Evolutionary conservation across 2,888 invertebrate species (phyloP), one percentile per base, ranked within the genome.

Genomic region (Diploptera punctata): DNA sequence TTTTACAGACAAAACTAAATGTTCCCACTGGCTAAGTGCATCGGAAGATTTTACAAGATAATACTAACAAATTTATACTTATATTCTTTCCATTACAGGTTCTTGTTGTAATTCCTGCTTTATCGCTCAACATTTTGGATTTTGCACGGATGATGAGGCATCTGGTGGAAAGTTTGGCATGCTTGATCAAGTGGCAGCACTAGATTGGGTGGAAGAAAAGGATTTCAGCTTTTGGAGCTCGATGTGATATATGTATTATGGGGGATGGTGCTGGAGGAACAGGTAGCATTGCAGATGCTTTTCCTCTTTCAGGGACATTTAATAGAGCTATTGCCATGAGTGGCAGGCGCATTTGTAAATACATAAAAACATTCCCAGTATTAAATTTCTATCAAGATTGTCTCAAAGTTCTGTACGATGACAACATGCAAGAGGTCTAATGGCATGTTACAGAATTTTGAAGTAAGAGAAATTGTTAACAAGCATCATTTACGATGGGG

Each of bases 251-350:
- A 13, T 90, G 91, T 71, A 85, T 94, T 67, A 91, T 92, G 82
- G 94, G 94, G 0, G 93, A 94, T 79, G 92, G 92, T 49, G 88
- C 93, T 0, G 94, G 94, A 0, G 93, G 92, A 1, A 87, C 91
- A 2, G n/a, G n/a, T n/a, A 93, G 94, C 79, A 91, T 92, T 4
- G 92, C 91, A 0, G 82, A 94, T 0, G 84, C 92, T 33, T 84
- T 84, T 54, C 82, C 84, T 0, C 72, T 80, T 57, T 83, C 84
- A 47, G 90, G 89, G 26, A 86, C 91, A 60, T 94, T 94, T 77
- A 78, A 84, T 81, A 92, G 91, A 81, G 93, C 91, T 0, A 93
- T 94, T 67, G 88, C 90, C 16, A 93, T 94, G 93, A 93, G 94
- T 75, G 93, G 93, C 0, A 93, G 90, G n/a, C n/a, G n/a, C n/a